phyloP scores from a whole-genome alignment of 2,113 vertebrate genomes.

The Trichomycterus rosablanca region DNA sequence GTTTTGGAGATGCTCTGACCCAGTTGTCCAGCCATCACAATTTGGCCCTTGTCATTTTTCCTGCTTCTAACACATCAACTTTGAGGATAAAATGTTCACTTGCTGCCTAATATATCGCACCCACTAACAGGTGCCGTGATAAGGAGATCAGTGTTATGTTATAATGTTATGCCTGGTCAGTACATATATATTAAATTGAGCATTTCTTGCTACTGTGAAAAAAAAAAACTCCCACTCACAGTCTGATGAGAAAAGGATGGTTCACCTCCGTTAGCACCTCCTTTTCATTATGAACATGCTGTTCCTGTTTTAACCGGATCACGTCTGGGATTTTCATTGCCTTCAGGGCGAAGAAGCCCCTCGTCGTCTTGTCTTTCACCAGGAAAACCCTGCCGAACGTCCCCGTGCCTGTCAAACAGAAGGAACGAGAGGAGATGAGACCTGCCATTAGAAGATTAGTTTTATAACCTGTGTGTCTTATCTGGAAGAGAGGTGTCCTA shows the following conservation, averaged over 20 bases:
- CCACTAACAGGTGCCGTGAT: too few relatives aligned
- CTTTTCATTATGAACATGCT: slow-evolving; percentile 95
- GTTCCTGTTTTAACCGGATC: slow-evolving; percentile 91
- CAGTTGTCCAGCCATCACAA: too few relatives aligned
- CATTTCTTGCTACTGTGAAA: too few relatives aligned
- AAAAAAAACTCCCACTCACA: too few relatives aligned
- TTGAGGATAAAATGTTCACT: too few relatives aligned
- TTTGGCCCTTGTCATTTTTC: too few relatives aligned
- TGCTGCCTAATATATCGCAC: too few relatives aligned
- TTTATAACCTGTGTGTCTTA: background rate
- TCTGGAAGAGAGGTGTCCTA: background rate
- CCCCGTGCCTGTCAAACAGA: slow-evolving; percentile 74
- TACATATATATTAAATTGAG: too few relatives aligned
- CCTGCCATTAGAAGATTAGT: slow-evolving; percentile 1
- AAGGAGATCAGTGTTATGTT: too few relatives aligned
- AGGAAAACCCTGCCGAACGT: slow-evolving; percentile 93
- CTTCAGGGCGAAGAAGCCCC: slow-evolving; percentile 84
- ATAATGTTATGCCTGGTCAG: too few relatives aligned
- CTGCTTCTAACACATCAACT: too few relatives aligned
- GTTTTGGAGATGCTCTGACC: too few relatives aligned
- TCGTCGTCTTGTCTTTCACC: slow-evolving; percentile 77
- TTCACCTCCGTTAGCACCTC: slow-evolving; percentile 85
- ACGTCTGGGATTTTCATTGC: slow-evolving; percentile 94
- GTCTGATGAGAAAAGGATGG: slow-evolving; percentile 86
- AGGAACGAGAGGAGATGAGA: background rate